phyloP scores from a whole-genome alignment of 1,140 invertebrate species.

The Rhopalosiphum maidis region DNA sequence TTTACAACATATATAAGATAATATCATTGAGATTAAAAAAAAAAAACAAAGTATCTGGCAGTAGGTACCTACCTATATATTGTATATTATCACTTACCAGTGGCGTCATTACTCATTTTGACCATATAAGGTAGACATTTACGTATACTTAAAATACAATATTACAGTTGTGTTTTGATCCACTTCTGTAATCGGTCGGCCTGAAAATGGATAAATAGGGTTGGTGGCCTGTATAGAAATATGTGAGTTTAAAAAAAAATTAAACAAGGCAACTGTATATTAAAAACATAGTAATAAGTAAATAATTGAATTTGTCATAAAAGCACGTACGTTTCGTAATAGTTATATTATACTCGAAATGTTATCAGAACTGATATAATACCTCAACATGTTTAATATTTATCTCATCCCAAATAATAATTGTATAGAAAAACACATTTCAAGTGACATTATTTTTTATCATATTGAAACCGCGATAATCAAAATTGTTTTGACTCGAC shows the following conservation, averaged over 20 bases:
- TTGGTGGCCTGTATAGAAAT: too few species aligned
- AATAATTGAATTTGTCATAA: not conserved
- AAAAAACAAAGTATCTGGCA: not conserved
- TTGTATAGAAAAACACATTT: not conserved
- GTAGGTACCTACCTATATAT: not conserved
- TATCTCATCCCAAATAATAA: not conserved
- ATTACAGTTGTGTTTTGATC: too few species aligned
- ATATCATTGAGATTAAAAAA: not conserved
- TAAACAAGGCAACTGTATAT: too few species aligned
- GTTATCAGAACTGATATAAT: not conserved
- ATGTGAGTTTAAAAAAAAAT: too few species aligned
- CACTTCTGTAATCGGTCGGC: too few species aligned
- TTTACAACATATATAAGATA: not conserved
- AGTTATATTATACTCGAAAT: not conserved
- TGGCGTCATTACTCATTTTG: too few species aligned
- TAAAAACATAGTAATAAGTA: not conserved
- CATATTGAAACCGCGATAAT: not conserved
- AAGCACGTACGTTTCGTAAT: not conserved
- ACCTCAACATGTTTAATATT: not conserved
- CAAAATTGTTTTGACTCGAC: not conserved
- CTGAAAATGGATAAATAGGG: too few species aligned
- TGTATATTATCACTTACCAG: not conserved
- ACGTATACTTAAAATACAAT: too few species aligned
- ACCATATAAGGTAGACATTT: too few species aligned
- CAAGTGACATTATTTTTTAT: not conserved